Evolutionary conservation across 2,113 vertebrate genomes (phyloP).

Genomic region (Amazona guildingii): DNA sequence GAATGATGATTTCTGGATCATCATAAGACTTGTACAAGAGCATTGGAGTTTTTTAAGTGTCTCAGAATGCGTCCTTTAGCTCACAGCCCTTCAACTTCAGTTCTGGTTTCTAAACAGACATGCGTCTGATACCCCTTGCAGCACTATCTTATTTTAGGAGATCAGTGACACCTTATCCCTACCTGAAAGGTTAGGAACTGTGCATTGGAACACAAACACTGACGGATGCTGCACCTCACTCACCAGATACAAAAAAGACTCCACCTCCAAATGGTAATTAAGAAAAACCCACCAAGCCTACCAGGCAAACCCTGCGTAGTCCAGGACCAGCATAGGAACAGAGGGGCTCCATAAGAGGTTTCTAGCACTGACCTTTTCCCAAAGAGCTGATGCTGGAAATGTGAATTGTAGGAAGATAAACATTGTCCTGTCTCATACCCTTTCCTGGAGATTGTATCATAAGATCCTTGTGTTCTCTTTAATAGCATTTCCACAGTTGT

Average conservation of each 20-base stretch:
- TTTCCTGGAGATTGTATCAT: neutral
- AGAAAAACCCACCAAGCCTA: neutral
- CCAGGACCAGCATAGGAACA: neutral
- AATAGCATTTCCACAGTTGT: neutral
- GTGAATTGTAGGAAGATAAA: neutral
- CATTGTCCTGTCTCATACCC: neutral
- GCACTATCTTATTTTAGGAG: neutral
- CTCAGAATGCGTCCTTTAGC: neutral
- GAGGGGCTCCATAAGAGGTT: neutral
- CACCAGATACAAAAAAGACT: neutral
- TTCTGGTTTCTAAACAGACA: neutral
- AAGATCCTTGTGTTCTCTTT: neutral
- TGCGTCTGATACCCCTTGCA: neutral
- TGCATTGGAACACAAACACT: neutral
- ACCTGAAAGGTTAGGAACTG: neutral
- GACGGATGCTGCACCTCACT: neutral
- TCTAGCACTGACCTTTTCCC: neutral
- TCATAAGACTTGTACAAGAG: neutral
- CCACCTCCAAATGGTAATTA: neutral
- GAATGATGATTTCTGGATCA: neutral
- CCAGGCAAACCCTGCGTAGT: neutral
- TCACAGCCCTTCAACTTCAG: neutral
- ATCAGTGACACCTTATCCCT: neutral
- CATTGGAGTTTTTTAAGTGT: neutral
- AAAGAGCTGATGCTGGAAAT: neutral